phyloP scores from a whole-genome alignment of 2,113 vertebrate species.

The Indicator maculatus region DNA sequence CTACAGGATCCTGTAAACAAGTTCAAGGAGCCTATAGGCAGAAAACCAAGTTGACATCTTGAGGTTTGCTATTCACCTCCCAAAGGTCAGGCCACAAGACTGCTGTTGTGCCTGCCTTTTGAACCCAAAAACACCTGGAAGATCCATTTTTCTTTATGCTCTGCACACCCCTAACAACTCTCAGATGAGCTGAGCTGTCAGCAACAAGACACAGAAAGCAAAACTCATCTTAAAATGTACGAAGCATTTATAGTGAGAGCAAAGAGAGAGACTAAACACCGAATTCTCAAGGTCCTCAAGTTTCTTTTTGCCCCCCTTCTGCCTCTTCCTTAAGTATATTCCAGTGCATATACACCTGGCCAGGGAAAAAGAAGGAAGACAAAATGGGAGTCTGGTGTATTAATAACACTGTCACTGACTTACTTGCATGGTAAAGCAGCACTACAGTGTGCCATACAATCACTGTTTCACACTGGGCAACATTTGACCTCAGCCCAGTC shows the following conservation, averaged over 20 bases:
- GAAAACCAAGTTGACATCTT: background rate
- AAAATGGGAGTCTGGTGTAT: background rate
- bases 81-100: background rate
- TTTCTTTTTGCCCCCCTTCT: background rate
- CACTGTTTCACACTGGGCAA: background rate
- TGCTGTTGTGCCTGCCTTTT: background rate
- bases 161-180: background rate
- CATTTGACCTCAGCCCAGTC: background rate
- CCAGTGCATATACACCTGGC: background rate
- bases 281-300: background rate
- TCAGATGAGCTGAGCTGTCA: background rate
- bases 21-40: background rate
- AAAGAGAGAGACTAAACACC: background rate
- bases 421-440: background rate
- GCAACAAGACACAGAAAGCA: background rate
- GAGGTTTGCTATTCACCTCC: background rate
- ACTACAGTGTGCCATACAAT: background rate
- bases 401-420: background rate
- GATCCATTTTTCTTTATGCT: background rate
- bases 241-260: background rate
- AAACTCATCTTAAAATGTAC: background rate
- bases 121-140: background rate
- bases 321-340: background rate
- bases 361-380: background rate
- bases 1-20: background rate